phyloP scores from a whole-genome alignment of 1,140 invertebrate species.

The Solenopsis fugax region DNA sequence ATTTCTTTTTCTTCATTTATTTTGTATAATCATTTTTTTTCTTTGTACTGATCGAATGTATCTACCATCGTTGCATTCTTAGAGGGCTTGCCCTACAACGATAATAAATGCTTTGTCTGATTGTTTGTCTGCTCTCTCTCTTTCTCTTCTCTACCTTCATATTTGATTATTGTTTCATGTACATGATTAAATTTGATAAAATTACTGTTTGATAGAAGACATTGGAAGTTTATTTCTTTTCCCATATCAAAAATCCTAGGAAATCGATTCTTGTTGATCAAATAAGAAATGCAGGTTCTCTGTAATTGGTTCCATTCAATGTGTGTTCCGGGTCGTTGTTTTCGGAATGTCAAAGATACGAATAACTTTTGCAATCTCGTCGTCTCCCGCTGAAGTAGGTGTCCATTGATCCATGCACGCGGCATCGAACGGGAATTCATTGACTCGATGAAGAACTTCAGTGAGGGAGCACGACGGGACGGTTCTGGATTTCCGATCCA shows the following conservation, averaged over 20 bases:
- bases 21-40: too few species aligned
- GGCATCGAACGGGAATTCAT: slow-evolving; percentile 42
- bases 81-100: too few species aligned
- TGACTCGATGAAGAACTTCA: slow-evolving; percentile 54
- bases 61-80: too few species aligned
- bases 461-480: slow-evolving; percentile 15
- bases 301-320: slow-evolving; percentile 46
- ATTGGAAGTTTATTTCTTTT: slow-evolving; percentile 5
- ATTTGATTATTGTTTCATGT: neutral
- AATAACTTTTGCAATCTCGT: slow-evolving; percentile 61
- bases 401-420: slow-evolving; percentile 49
- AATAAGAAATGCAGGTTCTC: neutral
- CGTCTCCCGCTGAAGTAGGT: slow-evolving; percentile 27
- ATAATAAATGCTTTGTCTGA: too few species aligned
- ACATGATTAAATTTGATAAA: neutral
- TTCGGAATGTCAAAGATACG: slow-evolving; percentile 59
- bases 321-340: slow-evolving; percentile 45
- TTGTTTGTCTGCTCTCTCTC: too few species aligned
- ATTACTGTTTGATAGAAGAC: neutral
- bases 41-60: too few species aligned
- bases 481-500: slow-evolving; percentile 43
- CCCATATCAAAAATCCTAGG: neutral
- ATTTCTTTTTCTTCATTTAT: too few species aligned
- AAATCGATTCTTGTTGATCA: slow-evolving; percentile 18
- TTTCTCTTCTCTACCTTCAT: neutral